Conservation (phyloP, 2,113 vertebrate species). For the Gymnorhina tibicen region DNA sequence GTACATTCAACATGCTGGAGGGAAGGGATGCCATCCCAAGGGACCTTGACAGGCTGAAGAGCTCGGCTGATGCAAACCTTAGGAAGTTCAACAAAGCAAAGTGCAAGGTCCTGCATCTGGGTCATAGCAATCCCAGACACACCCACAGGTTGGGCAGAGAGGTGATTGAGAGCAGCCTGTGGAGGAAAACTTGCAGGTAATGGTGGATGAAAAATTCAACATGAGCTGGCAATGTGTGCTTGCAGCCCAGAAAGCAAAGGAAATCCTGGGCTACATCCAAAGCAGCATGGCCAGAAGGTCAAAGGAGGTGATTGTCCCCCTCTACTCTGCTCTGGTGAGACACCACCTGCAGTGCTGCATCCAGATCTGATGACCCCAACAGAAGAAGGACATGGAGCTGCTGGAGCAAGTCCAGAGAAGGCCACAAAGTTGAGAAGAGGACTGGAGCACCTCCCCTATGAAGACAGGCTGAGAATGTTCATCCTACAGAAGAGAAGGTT, state of each 20-base stretch:
- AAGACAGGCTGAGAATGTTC: neutral
- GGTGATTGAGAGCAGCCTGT: neutral
- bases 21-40: neutral
- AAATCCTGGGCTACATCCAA: neutral
- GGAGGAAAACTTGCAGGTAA: neutral
- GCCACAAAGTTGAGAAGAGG: neutral
- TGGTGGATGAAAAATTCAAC: neutral
- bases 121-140: neutral
- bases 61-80: neutral
- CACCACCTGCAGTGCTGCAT: no score
- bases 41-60: neutral
- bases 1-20: neutral
- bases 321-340: neutral
- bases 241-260: neutral
- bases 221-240: neutral
- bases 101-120: neutral
- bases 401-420: neutral
- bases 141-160: neutral
- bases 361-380: no score
- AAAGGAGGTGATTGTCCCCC: neutral
- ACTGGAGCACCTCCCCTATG: neutral
- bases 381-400: neutral
- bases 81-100: neutral
- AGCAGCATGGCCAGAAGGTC: fast-evolving
- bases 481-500: neutral